Evolutionary conservation across 2,113 vertebrate species (phyloP).

Genomic region (Polypterus senegalus): DNA sequence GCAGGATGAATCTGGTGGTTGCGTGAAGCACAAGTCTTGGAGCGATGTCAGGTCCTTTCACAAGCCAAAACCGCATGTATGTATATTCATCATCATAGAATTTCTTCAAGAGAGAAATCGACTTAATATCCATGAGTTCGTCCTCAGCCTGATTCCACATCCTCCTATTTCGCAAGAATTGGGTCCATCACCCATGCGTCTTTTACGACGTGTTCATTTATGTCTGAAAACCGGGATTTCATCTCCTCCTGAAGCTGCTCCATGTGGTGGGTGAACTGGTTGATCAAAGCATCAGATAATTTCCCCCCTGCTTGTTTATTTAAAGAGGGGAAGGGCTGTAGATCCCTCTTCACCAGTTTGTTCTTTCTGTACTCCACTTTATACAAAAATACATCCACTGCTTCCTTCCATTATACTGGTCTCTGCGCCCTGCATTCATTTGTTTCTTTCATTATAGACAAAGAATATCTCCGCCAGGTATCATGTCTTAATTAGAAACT

Average conservation of each 20-base stretch:
- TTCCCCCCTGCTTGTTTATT: slow-evolving; percentile 1
- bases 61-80: too few species aligned
- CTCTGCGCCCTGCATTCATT: slow-evolving; percentile 5
- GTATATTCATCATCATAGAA: too few species aligned
- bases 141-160: slow-evolving; percentile 7
- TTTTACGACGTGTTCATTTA: background rate
- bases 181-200: slow-evolving; percentile 14
- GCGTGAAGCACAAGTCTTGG: too few species aligned
- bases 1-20: too few species aligned
- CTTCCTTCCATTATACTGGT: slow-evolving; percentile 6
- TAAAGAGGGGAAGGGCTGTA: slow-evolving; percentile 5
- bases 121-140: too few species aligned
- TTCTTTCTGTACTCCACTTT: slow-evolving; percentile 2
- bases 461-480: slow-evolving; percentile 9
- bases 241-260: slow-evolving; percentile 4
- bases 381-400: background rate
- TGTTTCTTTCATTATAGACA: slow-evolving; percentile 4
- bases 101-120: too few species aligned
- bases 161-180: slow-evolving; percentile 3
- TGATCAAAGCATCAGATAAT: slow-evolving; percentile 1
- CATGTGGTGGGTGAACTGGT: slow-evolving; percentile 4
- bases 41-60: too few species aligned
- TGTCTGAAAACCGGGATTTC: slow-evolving; percentile 2
- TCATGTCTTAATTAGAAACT: slow-evolving; percentile 12
- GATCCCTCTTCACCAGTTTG: slow-evolving; percentile 1